These are phyloP conservation scores for Erynnis tages DNA, from an alignment of 2,888 invertebrate species.

Conservation along the genomic window DNA sequence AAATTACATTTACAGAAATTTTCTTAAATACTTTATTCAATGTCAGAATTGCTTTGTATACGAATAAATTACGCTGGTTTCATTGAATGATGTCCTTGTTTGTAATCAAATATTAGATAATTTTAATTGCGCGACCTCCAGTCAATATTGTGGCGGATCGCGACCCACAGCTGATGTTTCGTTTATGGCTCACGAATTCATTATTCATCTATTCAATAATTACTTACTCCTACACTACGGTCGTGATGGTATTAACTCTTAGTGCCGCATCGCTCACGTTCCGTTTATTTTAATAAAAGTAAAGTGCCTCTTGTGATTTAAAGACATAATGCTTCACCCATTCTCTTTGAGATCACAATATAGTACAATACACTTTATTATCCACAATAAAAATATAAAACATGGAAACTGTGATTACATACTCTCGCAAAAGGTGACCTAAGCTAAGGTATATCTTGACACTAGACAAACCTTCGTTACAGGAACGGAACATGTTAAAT, in stretches of 20 bases:
- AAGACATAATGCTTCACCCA: no score
- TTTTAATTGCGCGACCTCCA: conserved; percentile 24
- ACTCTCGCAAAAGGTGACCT: no score
- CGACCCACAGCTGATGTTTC: conserved; percentile 8
- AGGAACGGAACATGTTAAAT: no score
- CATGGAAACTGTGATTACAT: no score
- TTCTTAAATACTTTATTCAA: conserved; percentile 5
- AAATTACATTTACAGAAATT: not conserved
- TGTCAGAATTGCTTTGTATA: not conserved
- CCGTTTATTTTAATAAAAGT: conserved; percentile 11
- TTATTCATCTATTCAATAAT: conserved; percentile 20
- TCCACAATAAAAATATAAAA: no score
- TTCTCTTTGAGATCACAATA: not conserved
- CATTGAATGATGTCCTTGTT: conserved; percentile 27
- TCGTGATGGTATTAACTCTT: conserved; percentile 8
- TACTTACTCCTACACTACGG: conserved; percentile 17
- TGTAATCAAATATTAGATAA: conserved; percentile 19
- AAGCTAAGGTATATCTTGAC: no score
- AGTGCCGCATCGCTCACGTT: conserved; percentile 9
- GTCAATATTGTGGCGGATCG: not conserved
- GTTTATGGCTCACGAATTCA: conserved; percentile 18
- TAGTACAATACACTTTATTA: no score
- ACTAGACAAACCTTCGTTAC: no score
- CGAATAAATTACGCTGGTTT: conserved; percentile 6
- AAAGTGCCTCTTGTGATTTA: not conserved